Base-by-base conservation (phyloP, 2,797 vertebrate species). In the Malacoctenus gilli region DNA sequence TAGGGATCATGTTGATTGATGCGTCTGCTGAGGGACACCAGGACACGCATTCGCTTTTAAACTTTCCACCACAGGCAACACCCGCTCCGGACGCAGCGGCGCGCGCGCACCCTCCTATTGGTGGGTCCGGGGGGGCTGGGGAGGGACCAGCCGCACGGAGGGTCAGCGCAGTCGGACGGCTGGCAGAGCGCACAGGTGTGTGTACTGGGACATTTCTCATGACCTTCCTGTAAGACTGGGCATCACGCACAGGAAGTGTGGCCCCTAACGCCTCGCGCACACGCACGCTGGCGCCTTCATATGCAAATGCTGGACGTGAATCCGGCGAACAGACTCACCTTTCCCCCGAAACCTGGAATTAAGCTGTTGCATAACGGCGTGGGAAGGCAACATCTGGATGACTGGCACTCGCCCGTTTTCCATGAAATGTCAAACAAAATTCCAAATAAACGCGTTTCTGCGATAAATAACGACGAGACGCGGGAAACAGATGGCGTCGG, bases 1-100 rank as follows among this genome's bases (percentile, higher is more conserved):
- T 69, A 43, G 85, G 72, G 62, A 92, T 86, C 91, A 92, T 92
- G 78, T 79, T 90, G 90, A 87, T 84, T 80, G 65, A 84, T 85
- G 85, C 63, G 67, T 85, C 83, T 78, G 82, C 77, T 79, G 63
- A 72, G 66, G 46, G 74, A 79, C 74, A 58, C 47, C 67, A 25
- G 60, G 71, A 58, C 50, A 70, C 69, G 63, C 22, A 10, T 36
- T 50, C 60, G 77, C 81, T 86, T 90, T 90, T 90, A 91, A 89
- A 87, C 74, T 36, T 63, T 75, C 39, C 39, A 58, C 77, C 52
- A 20, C 59, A 46, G 68, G 79, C 75, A 67, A 63, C 59, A 48
- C 72, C 66, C 49, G 5, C 53, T 46, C 60, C 9, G 14, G 62
- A 68, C 37, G 31, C 15, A 25, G 22, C 23, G 62, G 59, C 47